Evolutionary conservation across 2,797 vertebrate species (phyloP), one percentile per base, ranked within the genome.

Genomic region (Bucorvus abyssinicus): DNA sequence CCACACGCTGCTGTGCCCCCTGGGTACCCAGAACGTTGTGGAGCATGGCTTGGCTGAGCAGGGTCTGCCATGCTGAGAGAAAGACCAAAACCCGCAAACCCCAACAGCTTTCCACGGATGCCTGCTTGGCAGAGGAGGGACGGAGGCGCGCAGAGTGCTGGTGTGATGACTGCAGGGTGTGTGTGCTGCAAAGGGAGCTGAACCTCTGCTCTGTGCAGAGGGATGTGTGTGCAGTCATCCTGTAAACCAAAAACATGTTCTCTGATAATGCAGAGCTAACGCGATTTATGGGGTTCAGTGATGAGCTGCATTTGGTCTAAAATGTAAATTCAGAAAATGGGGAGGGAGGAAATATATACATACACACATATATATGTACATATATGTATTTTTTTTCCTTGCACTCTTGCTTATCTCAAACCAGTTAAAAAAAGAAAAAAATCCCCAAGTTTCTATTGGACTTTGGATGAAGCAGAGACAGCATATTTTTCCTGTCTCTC

Each of bases 401-500:
- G 92, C 95, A 93, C 85, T 97, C 93, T 78, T 94, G 57, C 78
- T 97, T 97, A 97, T 97, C 96, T 97, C 88, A 93, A 96, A 63
- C 67, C 77, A 84, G 92, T 91, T 93, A 44, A 89, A 94, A n/a
- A 74, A 57, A 88, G 10, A 29, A 19, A 93, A 97, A 94, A 92
- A 94, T 87, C 80, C 44, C 32, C 94, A 97, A 97, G 96, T 98
- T 98, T 94, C 96, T 96, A 60, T 88, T 97, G 96, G 98, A 97
- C 95, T 97, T 97, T 94, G 97, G 96, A 96, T 89, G 96, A 97
- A 97, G 97, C 85, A 57, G 87, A 94, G 95, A 91, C 91, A 96
- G 95, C 97, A 96, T 97, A 97, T 98, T 98, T 97, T 97, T 92
- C 67, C 75, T 76, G 93, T 97, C 97, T 97, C 93, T 97, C 86